Evolutionary conservation across 2,888 invertebrate species (phyloP).

Genomic region (Rambutsinella grinnellia): DNA sequence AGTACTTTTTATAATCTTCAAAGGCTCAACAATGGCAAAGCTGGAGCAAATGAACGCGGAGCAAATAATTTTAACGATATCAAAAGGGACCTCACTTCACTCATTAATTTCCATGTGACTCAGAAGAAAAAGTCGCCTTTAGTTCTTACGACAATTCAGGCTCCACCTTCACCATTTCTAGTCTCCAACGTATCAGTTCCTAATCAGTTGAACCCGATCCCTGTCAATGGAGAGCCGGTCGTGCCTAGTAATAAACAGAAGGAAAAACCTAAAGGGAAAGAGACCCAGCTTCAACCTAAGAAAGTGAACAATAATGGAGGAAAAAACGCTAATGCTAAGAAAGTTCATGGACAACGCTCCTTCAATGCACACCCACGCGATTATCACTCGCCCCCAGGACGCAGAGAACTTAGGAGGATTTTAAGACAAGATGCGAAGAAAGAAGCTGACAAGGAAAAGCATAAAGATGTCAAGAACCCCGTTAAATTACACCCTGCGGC

Average conservation of each 20-base stretch:
- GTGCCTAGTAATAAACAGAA: too few species aligned
- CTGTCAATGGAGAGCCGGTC: slow-evolving; percentile 34
- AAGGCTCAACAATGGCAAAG: slow-evolving; percentile 11
- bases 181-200: slow-evolving; percentile 32
- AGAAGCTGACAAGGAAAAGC: background rate
- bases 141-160: slow-evolving; percentile 16
- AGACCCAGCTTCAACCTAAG: background rate
- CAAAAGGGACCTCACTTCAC: background rate
- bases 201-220: slow-evolving; percentile 19
- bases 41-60: background rate
- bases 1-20: slow-evolving; percentile 31
- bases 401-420: background rate
- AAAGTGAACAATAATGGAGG: background rate
- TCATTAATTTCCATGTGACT: too few species aligned
- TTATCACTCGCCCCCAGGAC: too few species aligned
- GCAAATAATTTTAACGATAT: background rate
- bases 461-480: background rate
- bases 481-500: slow-evolving; percentile 11
- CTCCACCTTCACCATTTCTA: slow-evolving; percentile 29
- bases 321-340: background rate
- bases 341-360: too few species aligned
- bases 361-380: too few species aligned
- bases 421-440: background rate
- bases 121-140: too few species aligned
- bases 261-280: background rate